Percentiles rank a stretch among this genome's conserved stretches.
phyloP scores from a whole-genome alignment of 2,797 vertebrate genomes.

The Anguilla obscura region DNA sequence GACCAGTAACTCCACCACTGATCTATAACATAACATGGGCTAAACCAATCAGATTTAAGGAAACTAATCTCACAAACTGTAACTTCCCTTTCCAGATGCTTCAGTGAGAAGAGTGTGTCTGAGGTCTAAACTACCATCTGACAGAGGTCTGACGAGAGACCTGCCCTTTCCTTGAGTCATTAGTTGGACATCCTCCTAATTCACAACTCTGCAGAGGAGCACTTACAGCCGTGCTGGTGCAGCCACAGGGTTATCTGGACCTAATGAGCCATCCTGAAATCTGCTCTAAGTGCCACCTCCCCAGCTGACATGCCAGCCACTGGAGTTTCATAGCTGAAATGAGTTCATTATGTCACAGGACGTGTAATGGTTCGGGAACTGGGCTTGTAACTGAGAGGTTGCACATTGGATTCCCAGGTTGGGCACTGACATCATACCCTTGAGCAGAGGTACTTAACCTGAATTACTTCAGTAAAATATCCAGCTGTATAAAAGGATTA shows the following conservation, averaged over 20 bases:
- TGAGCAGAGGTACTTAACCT: too few species aligned
- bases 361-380: conserved; percentile 33
- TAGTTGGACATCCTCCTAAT: conserved; percentile 16
- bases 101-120: neutral
- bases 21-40: too few species aligned
- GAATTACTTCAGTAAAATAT: too few species aligned
- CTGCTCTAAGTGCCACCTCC: conserved; percentile 20
- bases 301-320: conserved; percentile 27
- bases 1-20: too few species aligned
- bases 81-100: too few species aligned
- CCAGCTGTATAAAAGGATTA: too few species aligned
- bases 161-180: neutral
- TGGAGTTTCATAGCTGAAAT: conserved; percentile 32
- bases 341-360: conserved; percentile 35
- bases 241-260: neutral
- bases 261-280: conserved; percentile 10
- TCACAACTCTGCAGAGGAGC: neutral
- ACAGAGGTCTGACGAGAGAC: neutral
- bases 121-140: neutral
- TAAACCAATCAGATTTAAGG: too few species aligned
- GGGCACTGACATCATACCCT: too few species aligned
- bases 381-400: too few species aligned
- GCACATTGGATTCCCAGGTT: too few species aligned
- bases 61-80: too few species aligned
- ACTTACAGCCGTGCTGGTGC: neutral